A percentile compares a stretch with the other conserved stretches of the same genome.
phyloP scores from a whole-genome alignment of 2,797 vertebrate species.

The Coluber constrictor region DNA sequence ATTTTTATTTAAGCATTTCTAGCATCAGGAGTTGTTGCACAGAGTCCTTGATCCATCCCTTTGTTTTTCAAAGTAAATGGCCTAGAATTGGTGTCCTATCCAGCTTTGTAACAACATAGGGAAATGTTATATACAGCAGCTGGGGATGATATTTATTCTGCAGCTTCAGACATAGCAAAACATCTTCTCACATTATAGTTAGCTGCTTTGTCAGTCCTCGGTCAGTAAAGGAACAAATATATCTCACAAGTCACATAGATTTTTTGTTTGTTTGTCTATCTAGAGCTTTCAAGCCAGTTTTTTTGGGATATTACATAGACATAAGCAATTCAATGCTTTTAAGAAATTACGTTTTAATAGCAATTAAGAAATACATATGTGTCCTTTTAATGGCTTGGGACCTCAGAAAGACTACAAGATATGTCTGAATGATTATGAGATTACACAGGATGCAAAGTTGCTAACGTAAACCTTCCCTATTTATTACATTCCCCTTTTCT shows the following conservation, averaged over 20 bases:
- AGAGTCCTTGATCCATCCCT: conserved; percentile 1
- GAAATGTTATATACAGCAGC: background rate
- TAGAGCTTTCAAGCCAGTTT: background rate
- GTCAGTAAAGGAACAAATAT: background rate
- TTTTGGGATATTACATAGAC: background rate
- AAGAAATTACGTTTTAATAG: background rate
- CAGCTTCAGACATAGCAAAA: background rate
- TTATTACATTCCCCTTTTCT: background rate
- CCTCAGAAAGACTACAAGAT: background rate
- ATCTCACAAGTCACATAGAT: background rate
- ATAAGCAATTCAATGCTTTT: background rate
- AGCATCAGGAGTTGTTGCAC: background rate
- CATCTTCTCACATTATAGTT: background rate
- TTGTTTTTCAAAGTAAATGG: background rate
- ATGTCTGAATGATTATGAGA: background rate
- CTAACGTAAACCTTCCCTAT: background rate
- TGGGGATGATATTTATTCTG: background rate
- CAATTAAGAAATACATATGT: background rate
- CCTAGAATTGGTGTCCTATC: background rate
- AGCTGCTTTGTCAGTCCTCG: background rate
- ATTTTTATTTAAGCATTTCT: conserved; percentile 1
- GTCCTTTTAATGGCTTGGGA: background rate
- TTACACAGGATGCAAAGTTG: background rate
- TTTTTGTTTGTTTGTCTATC: background rate
- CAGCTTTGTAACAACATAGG: background rate